A percentile compares a stretch with the other conserved stretches of the same genome.
phyloP scores from a whole-genome alignment of 1,140 invertebrate genomes.

The Anastrepha ludens region DNA sequence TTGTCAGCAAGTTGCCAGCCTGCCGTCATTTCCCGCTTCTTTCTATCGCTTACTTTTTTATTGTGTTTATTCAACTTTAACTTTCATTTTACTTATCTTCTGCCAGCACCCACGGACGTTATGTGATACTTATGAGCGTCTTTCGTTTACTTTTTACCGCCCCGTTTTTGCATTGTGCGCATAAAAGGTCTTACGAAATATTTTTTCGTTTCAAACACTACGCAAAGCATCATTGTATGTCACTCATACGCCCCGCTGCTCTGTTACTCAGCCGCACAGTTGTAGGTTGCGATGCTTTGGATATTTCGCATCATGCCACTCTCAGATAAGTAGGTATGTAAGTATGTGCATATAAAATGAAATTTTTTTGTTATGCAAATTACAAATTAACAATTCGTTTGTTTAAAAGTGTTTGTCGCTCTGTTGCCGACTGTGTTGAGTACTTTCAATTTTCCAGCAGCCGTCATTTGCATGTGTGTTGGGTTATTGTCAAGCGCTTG shows the following conservation, averaged over 20 bases:
- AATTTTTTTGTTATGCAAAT: conserved; percentile 1
- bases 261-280: neutral
- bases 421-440: neutral
- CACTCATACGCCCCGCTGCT: neutral
- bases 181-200: no score
- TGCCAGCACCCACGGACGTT: no score
- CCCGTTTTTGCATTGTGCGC: no score
- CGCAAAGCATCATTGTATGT: neutral
- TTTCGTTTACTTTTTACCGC: no score
- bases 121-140: no score
- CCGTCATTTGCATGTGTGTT: neutral
- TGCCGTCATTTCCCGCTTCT: no score
- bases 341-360: no score
- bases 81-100: no score
- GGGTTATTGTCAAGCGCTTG: neutral
- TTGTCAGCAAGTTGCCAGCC: no score
- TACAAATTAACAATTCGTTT: neutral
- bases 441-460: neutral
- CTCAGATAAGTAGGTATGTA: neutral
- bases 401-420: neutral
- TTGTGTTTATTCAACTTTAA: no score
- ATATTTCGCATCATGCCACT: neutral
- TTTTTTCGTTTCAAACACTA: neutral
- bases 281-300: no score
- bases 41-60: no score